phyloP scores from a whole-genome alignment of 1,140 invertebrate genomes.

The Bombus pyrosoma region DNA sequence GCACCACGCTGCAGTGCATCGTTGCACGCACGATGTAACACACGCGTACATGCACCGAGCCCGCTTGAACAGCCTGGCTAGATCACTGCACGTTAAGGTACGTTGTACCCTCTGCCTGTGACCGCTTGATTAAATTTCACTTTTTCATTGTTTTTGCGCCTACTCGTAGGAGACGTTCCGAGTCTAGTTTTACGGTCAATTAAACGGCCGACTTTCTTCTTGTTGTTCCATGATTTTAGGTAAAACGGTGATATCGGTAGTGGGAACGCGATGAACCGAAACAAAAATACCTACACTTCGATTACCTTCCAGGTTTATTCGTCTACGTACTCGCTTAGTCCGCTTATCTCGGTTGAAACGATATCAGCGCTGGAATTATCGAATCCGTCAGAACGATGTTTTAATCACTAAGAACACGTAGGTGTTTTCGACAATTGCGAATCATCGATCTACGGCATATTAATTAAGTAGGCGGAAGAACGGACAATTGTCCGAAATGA shows the following conservation, averaged over 20 bases:
- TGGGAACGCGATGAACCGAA: neutral
- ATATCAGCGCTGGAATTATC: too few species aligned
- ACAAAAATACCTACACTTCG: too few species aligned
- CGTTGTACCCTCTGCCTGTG: conserved; percentile 18
- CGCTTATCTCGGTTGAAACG: too few species aligned
- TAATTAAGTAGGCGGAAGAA: too few species aligned
- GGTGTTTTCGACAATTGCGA: neutral
- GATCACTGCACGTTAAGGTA: conserved; percentile 37
- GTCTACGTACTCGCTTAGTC: too few species aligned
- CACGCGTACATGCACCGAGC: conserved; percentile 38
- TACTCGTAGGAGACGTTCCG: neutral
- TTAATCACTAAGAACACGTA: neutral
- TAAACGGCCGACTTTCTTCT: conserved; percentile 1
- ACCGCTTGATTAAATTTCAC: conserved; percentile 30
- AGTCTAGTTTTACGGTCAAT: conserved; percentile 18
- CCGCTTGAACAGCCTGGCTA: conserved; percentile 26
- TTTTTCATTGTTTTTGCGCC: neutral
- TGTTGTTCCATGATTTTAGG: neutral
- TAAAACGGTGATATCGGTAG: neutral
- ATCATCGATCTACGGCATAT: too few species aligned
- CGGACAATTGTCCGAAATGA: too few species aligned
- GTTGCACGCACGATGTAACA: conserved; percentile 48
- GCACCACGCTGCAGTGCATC: conserved; percentile 56
- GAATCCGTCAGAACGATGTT: neutral
- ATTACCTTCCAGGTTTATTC: too few species aligned